A percentile compares a stretch with the other conserved stretches of the same genome.
These are phyloP conservation scores for Nerophis lumbriciformis DNA, from an alignment of 2,113 vertebrate genomes.

Conservation along the genomic window DNA sequence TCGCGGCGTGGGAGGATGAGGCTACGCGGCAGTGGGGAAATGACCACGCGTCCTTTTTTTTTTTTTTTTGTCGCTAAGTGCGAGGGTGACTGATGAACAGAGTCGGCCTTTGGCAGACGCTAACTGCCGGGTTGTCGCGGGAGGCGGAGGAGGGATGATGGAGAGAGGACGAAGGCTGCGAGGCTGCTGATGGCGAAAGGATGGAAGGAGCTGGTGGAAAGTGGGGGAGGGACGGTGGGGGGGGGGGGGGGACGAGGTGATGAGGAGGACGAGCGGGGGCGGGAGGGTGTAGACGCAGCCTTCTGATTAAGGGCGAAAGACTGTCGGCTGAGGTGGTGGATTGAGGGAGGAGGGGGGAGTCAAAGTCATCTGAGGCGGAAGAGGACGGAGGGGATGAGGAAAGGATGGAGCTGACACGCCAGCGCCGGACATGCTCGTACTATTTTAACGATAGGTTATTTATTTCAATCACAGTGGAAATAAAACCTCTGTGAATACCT, in stretches of 20 bases:
- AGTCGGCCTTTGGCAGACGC: constrained; percentile 67
- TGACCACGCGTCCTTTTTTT: constrained; percentile 61
- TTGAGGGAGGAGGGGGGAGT: constrained; percentile 34
- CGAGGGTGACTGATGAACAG: constrained; percentile 72
- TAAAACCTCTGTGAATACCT: too few species aligned
- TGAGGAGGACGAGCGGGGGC: constrained; percentile 35
- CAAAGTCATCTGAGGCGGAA: constrained; percentile 61
- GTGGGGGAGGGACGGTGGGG: constrained; percentile 15
- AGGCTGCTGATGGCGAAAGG: constrained; percentile 50
- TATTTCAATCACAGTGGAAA: too few species aligned
- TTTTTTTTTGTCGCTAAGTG: constrained; percentile 65
- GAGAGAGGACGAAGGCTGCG: constrained; percentile 26
- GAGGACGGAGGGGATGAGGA: constrained; percentile 49
- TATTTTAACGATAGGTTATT: too few species aligned
- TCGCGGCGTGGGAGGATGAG: constrained; percentile 36
- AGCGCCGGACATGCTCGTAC: constrained; percentile 39
- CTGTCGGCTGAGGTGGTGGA: constrained; percentile 51
- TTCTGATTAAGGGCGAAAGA: constrained; percentile 72
- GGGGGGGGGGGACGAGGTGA: constrained; percentile 23
- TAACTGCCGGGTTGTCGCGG: constrained; percentile 69
- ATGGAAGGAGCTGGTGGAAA: constrained; percentile 14
- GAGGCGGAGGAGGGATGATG: constrained; percentile 24
- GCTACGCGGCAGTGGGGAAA: constrained; percentile 51
- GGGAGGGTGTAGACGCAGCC: constrained; percentile 44
- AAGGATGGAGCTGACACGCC: constrained; percentile 58